Conservation (phyloP, 1,140 invertebrate species). For the Heliconius eleuchia region DNA sequence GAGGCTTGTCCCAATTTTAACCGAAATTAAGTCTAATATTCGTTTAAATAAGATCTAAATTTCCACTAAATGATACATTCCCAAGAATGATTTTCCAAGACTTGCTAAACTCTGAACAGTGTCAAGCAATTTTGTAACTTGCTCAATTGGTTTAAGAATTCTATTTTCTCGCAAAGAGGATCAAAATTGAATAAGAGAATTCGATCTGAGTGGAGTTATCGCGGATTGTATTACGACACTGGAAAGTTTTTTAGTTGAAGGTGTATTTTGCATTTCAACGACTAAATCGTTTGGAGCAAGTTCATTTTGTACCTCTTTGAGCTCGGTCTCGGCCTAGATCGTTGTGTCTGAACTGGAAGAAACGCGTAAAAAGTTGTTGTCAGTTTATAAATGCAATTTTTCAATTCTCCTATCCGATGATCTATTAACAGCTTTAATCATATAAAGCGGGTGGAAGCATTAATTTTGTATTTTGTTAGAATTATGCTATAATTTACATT, state of each 20-base stretch:
- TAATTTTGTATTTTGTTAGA: too few species aligned
- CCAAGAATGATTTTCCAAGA: conserved; percentile 27
- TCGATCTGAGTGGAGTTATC: conserved; percentile 33
- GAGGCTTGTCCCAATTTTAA: neutral
- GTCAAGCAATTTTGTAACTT: conserved; percentile 22
- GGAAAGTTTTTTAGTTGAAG: conserved; percentile 36
- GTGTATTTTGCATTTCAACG: conserved; percentile 36
- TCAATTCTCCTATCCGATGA: neutral
- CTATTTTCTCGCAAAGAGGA: neutral
- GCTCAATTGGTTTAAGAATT: conserved; percentile 9
- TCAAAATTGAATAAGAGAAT: conserved; percentile 36
- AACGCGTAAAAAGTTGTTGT: neutral
- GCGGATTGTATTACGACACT: conserved; percentile 33
- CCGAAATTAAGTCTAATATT: conserved; percentile 24
- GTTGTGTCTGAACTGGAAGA: neutral
- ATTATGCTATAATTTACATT: too few species aligned
- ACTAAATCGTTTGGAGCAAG: conserved; percentile 35
- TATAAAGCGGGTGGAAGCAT: too few species aligned
- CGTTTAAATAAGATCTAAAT: conserved; percentile 21
- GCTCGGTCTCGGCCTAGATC: conserved; percentile 15
- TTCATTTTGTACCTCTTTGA: conserved; percentile 30
- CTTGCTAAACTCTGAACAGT: conserved; percentile 20
- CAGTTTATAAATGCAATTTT: neutral
- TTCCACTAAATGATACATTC: conserved; percentile 18
- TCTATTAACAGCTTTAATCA: neutral